Evolutionary conservation across 1,140 invertebrate species (phyloP).

Genomic region (Drosophila navojoa): DNA sequence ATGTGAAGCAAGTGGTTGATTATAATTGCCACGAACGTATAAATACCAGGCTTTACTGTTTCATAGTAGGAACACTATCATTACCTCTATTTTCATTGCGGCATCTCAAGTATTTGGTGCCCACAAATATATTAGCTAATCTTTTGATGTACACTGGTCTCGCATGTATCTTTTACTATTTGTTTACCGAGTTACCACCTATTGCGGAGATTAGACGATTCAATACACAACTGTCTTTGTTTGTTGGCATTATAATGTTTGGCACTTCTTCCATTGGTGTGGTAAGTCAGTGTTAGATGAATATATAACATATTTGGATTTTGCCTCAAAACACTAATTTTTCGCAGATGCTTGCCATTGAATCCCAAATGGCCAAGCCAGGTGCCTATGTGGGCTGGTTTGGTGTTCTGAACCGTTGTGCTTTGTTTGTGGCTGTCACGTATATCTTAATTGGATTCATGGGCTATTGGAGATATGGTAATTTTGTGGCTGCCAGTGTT

Average conservation of each 20-base stretch:
- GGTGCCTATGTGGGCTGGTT: slow-evolving; percentile 36
- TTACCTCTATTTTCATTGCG: slow-evolving; percentile 40
- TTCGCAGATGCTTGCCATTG: slow-evolving; percentile 50
- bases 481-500: slow-evolving; percentile 1
- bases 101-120: slow-evolving; percentile 51
- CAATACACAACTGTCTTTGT: neutral
- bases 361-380: slow-evolving; percentile 44
- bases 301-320: neutral
- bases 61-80: neutral
- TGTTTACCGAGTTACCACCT: too few species aligned
- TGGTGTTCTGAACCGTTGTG: slow-evolving; percentile 22
- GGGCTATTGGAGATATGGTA: slow-evolving; percentile 54
- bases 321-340: too few species aligned
- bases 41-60: slow-evolving; percentile 11
- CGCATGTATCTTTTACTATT: too few species aligned
- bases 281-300: slow-evolving; percentile 24
- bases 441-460: slow-evolving; percentile 35
- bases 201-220: too few species aligned
- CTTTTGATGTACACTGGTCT: slow-evolving; percentile 16
- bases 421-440: slow-evolving; percentile 2
- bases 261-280: slow-evolving; percentile 51
- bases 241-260: slow-evolving; percentile 48
- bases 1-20: slow-evolving; percentile 31
- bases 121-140: slow-evolving; percentile 32
- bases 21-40: neutral